Percentiles rank a stretch among this genome's conserved stretches.
Conservation (phyloP, 1,140 invertebrate species). For the Sminthurides bifidus region DNA sequence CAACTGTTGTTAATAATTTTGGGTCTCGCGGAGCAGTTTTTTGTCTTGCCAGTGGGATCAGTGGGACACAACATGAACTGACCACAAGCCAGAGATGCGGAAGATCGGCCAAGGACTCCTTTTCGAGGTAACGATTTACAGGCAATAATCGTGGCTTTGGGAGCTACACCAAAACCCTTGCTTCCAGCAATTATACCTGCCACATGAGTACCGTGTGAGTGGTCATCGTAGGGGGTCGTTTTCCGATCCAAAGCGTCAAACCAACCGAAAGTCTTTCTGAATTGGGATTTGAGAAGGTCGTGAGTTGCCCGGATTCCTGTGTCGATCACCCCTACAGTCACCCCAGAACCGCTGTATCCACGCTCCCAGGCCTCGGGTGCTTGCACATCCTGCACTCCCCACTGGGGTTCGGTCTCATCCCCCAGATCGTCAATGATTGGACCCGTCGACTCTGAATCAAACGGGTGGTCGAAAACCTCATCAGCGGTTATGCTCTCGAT, state of each 20-base stretch:
- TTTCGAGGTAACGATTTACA: not conserved
- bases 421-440: too few relatives aligned
- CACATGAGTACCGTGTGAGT: conserved; percentile 7
- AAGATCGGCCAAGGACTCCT: not conserved
- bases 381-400: not conserved
- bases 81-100: not conserved
- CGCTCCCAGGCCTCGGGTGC: not conserved
- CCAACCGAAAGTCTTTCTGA: not conserved
- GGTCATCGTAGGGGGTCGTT: not conserved
- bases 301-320: conserved; percentile 4
- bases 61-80: conserved; percentile 5
- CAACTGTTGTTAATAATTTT: not conserved
- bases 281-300: not conserved
- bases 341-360: not conserved
- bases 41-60: not conserved
- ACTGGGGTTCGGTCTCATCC: too few relatives aligned
- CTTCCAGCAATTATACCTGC: conserved; percentile 5
- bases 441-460: too few relatives aligned
- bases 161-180: conserved; percentile 7
- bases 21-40: not conserved
- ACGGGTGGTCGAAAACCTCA: too few relatives aligned
- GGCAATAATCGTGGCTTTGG: not conserved
- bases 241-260: not conserved
- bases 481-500: too few relatives aligned
- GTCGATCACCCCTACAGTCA: not conserved